Conservation (phyloP, 1,140 invertebrate species). For the Zaprionus vittiger region DNA sequence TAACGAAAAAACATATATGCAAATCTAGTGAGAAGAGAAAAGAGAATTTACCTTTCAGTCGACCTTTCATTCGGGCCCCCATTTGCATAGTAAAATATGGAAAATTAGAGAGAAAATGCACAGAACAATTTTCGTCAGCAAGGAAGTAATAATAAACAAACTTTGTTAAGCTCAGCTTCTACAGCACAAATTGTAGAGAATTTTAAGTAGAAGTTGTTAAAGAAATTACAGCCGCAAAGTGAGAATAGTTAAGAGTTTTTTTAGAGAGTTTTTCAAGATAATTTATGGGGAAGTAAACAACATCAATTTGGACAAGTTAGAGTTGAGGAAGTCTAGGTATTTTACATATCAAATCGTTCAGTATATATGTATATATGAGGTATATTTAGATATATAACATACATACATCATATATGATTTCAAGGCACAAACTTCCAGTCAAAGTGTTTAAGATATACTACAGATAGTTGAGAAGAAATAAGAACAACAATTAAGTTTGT, state of each 20-base stretch:
- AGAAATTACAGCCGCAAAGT: neutral
- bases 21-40: neutral
- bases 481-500: neutral
- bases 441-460: too few species aligned
- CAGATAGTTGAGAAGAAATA: neutral
- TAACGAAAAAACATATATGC: constrained; percentile 15
- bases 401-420: too few species aligned
- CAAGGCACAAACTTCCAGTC: too few species aligned
- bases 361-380: too few species aligned
- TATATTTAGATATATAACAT: too few species aligned
- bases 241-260: neutral
- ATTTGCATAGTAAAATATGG: constrained; percentile 27
- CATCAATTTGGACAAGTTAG: too few species aligned
- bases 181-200: neutral
- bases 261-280: neutral
- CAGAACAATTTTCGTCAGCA: neutral
- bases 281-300: too few species aligned
- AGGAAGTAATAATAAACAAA: constrained; percentile 4
- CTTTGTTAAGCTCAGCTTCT: neutral
- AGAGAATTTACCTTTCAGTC: neutral
- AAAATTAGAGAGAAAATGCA: constrained; percentile 5
- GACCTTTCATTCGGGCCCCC: constrained; percentile 10
- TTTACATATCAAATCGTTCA: too few species aligned
- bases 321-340: too few species aligned
- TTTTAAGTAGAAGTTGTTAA: neutral